Percentiles rank a stretch among this genome's conserved stretches.
Conservation (phyloP, 2,888 invertebrate genomes). For the Rotaria sp. region DNA sequence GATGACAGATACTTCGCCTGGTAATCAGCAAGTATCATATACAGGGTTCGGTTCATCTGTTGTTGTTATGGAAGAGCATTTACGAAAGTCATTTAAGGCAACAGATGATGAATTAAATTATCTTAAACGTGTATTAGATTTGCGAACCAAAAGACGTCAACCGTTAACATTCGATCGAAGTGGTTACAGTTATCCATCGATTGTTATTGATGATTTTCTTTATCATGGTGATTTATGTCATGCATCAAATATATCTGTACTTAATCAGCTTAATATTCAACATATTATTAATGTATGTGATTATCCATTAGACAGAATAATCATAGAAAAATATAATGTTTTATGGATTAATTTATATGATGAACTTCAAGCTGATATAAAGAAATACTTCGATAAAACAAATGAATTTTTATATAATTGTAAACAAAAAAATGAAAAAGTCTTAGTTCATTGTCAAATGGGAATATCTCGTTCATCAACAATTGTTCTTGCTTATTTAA, state of each 20-base stretch:
- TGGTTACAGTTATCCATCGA: not conserved
- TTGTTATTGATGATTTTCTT: not conserved
- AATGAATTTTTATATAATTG: not conserved
- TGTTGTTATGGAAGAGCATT: not conserved
- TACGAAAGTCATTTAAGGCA: not conserved
- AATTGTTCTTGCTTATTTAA: not conserved
- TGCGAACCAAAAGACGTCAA: not conserved
- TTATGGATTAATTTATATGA: not conserved
- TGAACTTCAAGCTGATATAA: not conserved
- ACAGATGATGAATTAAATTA: not conserved
- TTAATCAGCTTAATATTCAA: not conserved
- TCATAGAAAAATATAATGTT: not conserved
- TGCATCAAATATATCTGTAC: not conserved
- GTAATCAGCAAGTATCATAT: not conserved
- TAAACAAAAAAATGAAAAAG: not conserved
- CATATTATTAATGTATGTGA: not conserved
- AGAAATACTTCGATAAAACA: not conserved
- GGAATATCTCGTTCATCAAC: constrained; percentile 16
- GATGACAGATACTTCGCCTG: not conserved
- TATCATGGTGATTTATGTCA: not conserved
- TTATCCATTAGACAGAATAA: not conserved
- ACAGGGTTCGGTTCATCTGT: not conserved
- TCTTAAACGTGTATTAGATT: not conserved
- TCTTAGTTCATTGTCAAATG: not conserved
- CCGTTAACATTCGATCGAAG: no score